phyloP scores from a whole-genome alignment of 1,140 invertebrate species.

The Dendrolimus punctatus region DNA sequence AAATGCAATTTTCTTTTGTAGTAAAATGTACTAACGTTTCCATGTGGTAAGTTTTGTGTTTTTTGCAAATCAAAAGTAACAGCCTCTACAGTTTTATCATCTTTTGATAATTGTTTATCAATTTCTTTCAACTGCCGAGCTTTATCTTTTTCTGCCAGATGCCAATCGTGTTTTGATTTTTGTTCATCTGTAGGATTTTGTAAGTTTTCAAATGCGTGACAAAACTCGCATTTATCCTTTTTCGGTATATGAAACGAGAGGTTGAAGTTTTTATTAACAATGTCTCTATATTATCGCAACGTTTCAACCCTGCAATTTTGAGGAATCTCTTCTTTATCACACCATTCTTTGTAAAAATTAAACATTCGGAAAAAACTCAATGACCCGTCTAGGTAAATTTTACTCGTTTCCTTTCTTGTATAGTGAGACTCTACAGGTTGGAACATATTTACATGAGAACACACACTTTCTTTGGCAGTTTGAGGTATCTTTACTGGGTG shows the following conservation, averaged over 20 bases:
- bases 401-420: conserved; percentile 18
- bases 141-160: too few relatives aligned
- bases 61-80: too few relatives aligned
- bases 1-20: too few relatives aligned
- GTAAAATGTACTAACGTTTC: too few relatives aligned
- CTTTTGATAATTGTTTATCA: too few relatives aligned
- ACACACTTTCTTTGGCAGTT: conserved; percentile 11
- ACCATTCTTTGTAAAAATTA: conserved; percentile 25
- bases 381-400: conserved; percentile 22
- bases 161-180: too few relatives aligned
- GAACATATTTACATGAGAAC: conserved; percentile 20
- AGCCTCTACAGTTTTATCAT: too few relatives aligned
- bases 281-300: conserved; percentile 26
- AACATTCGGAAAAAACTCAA: conserved; percentile 25
- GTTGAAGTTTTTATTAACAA: conserved; percentile 34
- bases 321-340: conserved; percentile 15
- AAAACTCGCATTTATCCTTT: conserved; percentile 41
- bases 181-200: conserved; percentile 7
- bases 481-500: conserved; percentile 13
- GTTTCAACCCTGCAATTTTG: conserved; percentile 12
- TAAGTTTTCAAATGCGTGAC: conserved; percentile 25
- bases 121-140: too few relatives aligned
- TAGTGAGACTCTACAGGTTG: conserved; percentile 23
- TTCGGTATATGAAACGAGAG: conserved; percentile 35
- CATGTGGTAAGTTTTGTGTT: too few relatives aligned